Base-by-base conservation (phyloP, 2,888 invertebrate species). In the Acanthosepion pharaonis region DNA sequence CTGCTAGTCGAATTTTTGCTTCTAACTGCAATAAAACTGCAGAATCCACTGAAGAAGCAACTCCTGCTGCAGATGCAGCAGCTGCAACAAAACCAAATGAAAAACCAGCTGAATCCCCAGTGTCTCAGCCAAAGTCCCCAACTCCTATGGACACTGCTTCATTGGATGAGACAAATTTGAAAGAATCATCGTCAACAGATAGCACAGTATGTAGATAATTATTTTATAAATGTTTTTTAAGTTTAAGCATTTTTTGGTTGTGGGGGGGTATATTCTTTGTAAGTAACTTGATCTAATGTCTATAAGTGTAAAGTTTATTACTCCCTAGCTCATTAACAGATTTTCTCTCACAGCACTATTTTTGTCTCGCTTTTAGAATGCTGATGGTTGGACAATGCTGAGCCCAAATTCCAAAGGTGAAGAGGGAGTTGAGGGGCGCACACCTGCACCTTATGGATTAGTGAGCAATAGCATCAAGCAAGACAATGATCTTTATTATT, bases 361-460 rank as follows among this genome's bases (percentile, higher is more conserved):
- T 25, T 49, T 51, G n/a, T 51, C 49, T 4, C 25, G 23, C 25
- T 93, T 49, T 49, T 33, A 93, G 93, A 49, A 11, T 93, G 28
- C 51, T 51, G 93, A 93, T 28, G 49, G 51, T 23, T 93, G 49
- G 28, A 93, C 93, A n/a, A 53, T 93, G 49, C 51, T 93, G 6
- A 53, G 20, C 49, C 25, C 51, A 25, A 53, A 28, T 28, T 20
- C 93, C 8, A 93, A 93, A 49, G 53, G 28, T 93, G 93, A 93
- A n/a, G n/a, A 53, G 25, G 42, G 48, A 53, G 0, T 53, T 28
- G 93, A 93, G n/a, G 53, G 51, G 1, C 93, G 93, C 18, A 51
- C 49, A 93, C 53, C 93, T 53, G 93, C 93, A 23, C 93, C 93
- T 53, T 93, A 93, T 93, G 93, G 53, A 53, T 53, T 93, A 53